Evolutionary conservation across 2,888 invertebrate genomes (phyloP), one percentile per base, ranked within the genome.

Genomic region (Dicyrtoma fusca): DNA sequence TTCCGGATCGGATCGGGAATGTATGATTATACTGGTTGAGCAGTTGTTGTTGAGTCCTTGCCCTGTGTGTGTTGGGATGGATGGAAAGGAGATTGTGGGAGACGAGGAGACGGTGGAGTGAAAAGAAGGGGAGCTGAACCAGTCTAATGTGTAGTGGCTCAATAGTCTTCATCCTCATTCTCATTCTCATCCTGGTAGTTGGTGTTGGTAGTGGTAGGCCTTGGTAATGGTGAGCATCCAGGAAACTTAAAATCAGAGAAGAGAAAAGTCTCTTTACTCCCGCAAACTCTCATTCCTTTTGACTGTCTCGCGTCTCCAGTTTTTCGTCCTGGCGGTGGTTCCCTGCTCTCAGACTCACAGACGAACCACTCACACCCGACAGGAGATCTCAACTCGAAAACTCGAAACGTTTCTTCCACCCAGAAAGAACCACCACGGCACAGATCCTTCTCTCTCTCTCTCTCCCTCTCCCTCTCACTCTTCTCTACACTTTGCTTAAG

Each of bases 401-500:
- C 34, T 5, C 4, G 8, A 34, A 34, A 34, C 34, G 34, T 34
- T 34, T 34, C 4, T 34, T 34, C 34, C 34, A 34, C 17, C 21
- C 53, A 10, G 17, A 53, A 53, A 53, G 2, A n/a, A 11, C 17
- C 17, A 53, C 13, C 53, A 21, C 17, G 34, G 11, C 17, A 17
- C 19, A 42, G n/a, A 19, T 26, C 44, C 25, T 62, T 8, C 62
- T 26, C 17, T 19, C 62, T 62, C 17, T 62, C 45, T 21, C 21
- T 44, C 44, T 61, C 8, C 45, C 19, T 63, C 14, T 25, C 61
- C n/a, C 26, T 25, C 19, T 34, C 51, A 23, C 17, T 26, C 3
- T 64, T 64, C 23, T 23, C 47, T 64, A 51, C 51, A 49, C 51
- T 64, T 51, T 64, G 51, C 64, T 64, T 51, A 62, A 62, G 44